Base-by-base conservation (phyloP, 2,113 vertebrate genomes). In the Thomomys bottae region DNA sequence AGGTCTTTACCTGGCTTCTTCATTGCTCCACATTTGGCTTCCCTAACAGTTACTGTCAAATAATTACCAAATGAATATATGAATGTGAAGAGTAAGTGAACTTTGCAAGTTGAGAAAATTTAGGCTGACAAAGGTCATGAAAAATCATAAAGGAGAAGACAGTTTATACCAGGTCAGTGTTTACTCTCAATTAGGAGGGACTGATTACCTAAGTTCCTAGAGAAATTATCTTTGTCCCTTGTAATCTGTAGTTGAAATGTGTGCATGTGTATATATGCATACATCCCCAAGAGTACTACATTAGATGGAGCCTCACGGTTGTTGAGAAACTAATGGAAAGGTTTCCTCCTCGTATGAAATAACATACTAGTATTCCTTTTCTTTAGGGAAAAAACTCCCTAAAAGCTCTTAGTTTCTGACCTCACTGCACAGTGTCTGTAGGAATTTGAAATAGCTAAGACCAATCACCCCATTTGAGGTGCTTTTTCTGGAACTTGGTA, bases 331-430 rank as follows among this genome's bases (percentile, higher is more conserved):
- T 30, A 85, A 64, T 45, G 68, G 42, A 84, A 49, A 61, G 4
- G 78, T 92, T 38, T 92, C 49, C 75, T 91, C 67, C 24, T 76
- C 67, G 18, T 59, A 36, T 42, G 14, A 68, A 88, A 82, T 12
- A n/a, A 40, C 24, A 73, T 36, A 26, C 21, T 73, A 57, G 17
- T 64, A 77, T 38, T 34, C 7, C 32, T 54, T 84, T 42, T 32
- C 18, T 92, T 17, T 82, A 26, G 40, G 49, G 42, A 8, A 45
- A 71, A 40, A 28, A 8, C 49, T 91, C 10, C 49, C 23, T 70
- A 12, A 84, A 42, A 78, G 15, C 49, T 6, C 15, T 38, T 76
- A 5, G 18, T 23, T 84, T 85, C 79, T 57, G 38, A 91, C 17
- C 71, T 59, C 59, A 28, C 40, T 66, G 6, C 9, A 3, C 5